Evolutionary conservation across 2,113 vertebrate species (phyloP).

Genomic region (Typhlomys cinereus): DNA sequence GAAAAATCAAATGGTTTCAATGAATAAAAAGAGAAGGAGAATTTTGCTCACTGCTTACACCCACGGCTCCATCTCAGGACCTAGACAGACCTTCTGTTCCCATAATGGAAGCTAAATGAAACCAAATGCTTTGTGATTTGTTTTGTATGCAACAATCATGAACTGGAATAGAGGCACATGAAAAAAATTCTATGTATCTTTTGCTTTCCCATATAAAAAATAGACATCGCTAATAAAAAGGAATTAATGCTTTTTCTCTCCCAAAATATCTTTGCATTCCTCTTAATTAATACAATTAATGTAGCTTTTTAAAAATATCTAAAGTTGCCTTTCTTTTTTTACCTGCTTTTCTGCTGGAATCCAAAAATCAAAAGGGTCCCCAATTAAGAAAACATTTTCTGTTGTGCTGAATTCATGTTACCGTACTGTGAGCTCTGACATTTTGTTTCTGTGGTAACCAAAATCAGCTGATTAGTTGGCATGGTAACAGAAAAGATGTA

Average conservation of each 20-base stretch:
- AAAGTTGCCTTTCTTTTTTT: constrained; percentile 64
- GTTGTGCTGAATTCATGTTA: constrained; percentile 96
- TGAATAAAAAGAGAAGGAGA: constrained; percentile 20
- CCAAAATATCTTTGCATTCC: constrained; percentile 68
- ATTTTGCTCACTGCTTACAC: neutral
- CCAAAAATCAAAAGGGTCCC: constrained; percentile 93
- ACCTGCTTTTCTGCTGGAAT: constrained; percentile 88
- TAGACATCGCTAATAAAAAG: constrained; percentile 63
- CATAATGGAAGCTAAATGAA: constrained; percentile 27
- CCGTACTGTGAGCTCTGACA: constrained; percentile 93
- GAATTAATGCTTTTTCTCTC: constrained; percentile 74
- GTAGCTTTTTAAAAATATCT: constrained; percentile 81
- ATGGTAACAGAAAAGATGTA: constrained; percentile 99
- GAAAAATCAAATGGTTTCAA: constrained; percentile 27
- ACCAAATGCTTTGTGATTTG: constrained; percentile 66
- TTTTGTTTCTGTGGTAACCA: constrained; percentile 99
- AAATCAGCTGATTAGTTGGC: constrained; percentile 99
- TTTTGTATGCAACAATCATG: constrained; percentile 66
- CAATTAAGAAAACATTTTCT: constrained; percentile 97
- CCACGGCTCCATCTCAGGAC: neutral
- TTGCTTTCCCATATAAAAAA: constrained; percentile 67
- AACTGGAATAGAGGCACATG: constrained; percentile 62
- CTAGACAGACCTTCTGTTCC: neutral
- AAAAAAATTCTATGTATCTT: constrained; percentile 40
- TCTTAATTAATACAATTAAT: constrained; percentile 85